Percentiles rank a stretch among this genome's conserved stretches.
phyloP scores from a whole-genome alignment of 2,888 invertebrate species.

The Dicranocentrus wangi region DNA sequence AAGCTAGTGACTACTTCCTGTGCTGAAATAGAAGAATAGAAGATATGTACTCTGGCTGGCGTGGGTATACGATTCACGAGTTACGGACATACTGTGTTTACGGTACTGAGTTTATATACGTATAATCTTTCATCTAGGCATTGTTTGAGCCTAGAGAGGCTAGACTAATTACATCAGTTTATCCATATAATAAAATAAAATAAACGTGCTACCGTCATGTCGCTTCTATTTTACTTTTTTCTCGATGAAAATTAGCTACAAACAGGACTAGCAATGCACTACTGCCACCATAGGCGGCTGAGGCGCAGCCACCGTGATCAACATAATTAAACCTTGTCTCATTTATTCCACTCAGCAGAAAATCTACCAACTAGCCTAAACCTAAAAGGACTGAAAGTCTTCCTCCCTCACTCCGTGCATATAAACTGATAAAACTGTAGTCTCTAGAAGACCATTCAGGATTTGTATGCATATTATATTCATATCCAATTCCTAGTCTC shows the following conservation, averaged over 20 bases:
- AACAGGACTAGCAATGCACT: neutral
- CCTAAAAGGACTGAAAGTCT: too few species aligned
- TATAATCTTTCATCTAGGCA: too few species aligned
- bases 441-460: too few species aligned
- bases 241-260: slow-evolving; percentile 26
- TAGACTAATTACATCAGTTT: slow-evolving; percentile 27
- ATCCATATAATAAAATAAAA: slow-evolving; percentile 45
- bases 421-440: too few species aligned
- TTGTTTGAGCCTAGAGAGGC: neutral
- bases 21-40: neutral
- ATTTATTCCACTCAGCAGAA: slow-evolving; percentile 58
- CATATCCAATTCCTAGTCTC: neutral
- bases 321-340: slow-evolving; percentile 57
- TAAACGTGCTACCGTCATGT: slow-evolving; percentile 29
- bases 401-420: too few species aligned
- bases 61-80: too few species aligned
- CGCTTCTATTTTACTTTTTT: neutral
- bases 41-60: too few species aligned
- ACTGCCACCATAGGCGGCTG: too few species aligned
- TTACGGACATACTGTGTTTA: too few species aligned
- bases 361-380: too few species aligned
- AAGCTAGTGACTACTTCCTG: slow-evolving; percentile 1
- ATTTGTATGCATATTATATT: too few species aligned
- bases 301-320: slow-evolving; percentile 32
- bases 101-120: too few species aligned